Evolutionary conservation across 2,797 vertebrate genomes (phyloP).

Genomic region (Sebastes trivittatus): DNA sequence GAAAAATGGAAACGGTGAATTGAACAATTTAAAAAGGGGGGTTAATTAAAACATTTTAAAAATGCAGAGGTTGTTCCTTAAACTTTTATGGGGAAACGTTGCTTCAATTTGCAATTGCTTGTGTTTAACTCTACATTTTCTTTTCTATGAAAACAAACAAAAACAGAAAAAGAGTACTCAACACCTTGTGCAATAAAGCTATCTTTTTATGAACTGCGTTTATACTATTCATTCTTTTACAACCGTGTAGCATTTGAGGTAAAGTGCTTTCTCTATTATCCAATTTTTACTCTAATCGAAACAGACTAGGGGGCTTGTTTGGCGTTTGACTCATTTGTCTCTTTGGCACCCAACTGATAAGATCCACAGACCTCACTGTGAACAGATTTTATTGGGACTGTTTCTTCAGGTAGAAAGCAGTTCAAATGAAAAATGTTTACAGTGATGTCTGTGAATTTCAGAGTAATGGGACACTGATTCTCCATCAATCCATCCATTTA

Average conservation of each 20-base stretch:
- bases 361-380: background rate
- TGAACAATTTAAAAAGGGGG: slow-evolving; percentile 79
- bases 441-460: background rate
- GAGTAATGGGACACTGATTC: background rate
- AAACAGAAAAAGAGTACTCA: slow-evolving; percentile 90
- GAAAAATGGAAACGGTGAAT: slow-evolving; percentile 78
- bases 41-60: slow-evolving; percentile 70
- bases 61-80: slow-evolving; percentile 80
- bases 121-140: slow-evolving; percentile 98
- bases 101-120: slow-evolving; percentile 99
- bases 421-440: background rate
- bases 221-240: slow-evolving; percentile 61
- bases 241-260: background rate
- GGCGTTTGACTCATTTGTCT: background rate
- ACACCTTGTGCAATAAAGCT: slow-evolving; percentile 99
- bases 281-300: background rate
- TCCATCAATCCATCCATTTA: too few species aligned
- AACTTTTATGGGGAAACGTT: slow-evolving; percentile 86
- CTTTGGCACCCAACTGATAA: background rate
- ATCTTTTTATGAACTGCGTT: slow-evolving; percentile 91
- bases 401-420: background rate
- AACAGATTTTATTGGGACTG: background rate
- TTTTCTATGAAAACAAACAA: slow-evolving; percentile 90
- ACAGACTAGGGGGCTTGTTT: background rate
- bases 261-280: background rate